phyloP scores from a whole-genome alignment of 2,888 invertebrate species.

The Tetramorium bicarinatum region DNA sequence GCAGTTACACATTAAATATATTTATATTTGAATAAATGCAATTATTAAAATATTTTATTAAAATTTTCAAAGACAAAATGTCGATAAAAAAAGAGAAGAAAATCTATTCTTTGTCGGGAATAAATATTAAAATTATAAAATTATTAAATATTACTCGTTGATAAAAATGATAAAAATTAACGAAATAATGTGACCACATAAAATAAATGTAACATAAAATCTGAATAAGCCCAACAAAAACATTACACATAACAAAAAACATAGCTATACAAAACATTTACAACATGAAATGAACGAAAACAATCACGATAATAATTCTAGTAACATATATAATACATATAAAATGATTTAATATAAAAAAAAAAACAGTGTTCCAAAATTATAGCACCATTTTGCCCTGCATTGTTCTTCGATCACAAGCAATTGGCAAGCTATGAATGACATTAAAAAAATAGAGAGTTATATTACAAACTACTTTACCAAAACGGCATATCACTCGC shows the following conservation, averaged over 20 bases:
- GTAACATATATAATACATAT: constrained; percentile 25
- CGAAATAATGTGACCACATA: not conserved
- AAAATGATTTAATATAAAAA: constrained; percentile 48
- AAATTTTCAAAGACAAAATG: not conserved
- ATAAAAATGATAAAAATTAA: constrained; percentile 1
- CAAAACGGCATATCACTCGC: constrained; percentile 84
- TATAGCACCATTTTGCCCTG: constrained; percentile 60
- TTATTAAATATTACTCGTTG: not conserved
- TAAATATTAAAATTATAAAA: constrained; percentile 17
- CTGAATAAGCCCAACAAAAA: constrained; percentile 38
- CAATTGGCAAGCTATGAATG: constrained; percentile 80
- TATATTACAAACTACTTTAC: constrained; percentile 83
- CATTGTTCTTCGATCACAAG: constrained; percentile 73
- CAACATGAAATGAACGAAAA: constrained; percentile 4
- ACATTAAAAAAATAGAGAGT: constrained; percentile 67
- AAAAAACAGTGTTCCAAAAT: constrained; percentile 45
- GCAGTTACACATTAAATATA: constrained; percentile 42
- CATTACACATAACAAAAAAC: constrained; percentile 29
- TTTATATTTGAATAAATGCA: constrained; percentile 28
- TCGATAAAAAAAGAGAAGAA: constrained; percentile 47
- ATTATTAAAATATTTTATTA: constrained; percentile 18
- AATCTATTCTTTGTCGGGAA: not conserved
- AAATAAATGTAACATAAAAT: constrained; percentile 54
- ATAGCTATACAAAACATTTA: constrained; percentile 24
- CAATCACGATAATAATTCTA: constrained; percentile 12